Evolutionary conservation across 2,888 invertebrate genomes (phyloP), one percentile per base, ranked within the genome.

Genomic region (Tricholauxania praeusta): DNA sequence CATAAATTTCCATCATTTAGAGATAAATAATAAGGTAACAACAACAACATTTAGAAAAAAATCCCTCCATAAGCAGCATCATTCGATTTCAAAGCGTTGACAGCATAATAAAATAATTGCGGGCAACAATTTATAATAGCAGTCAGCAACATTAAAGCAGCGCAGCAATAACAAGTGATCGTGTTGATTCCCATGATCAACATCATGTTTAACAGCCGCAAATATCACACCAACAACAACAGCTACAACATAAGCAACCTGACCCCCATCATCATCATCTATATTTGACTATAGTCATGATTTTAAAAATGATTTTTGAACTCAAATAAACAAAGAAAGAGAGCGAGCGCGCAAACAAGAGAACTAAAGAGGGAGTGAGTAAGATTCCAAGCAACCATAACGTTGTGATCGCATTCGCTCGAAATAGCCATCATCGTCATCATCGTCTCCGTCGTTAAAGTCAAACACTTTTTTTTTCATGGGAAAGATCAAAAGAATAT

Each of bases 81-180:
- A 57, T 69, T 69, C 60, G 59, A 82, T 84, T 80, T 81, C 81
- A 2, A 83, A 83, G 84, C 84, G 84, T 83, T 84, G 84, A 84
- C 85, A 84, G 84, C 82, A 83, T 85, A 83, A 84, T 84, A 84
- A 85, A 85, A 85, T 84, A 85, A 84, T 85, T 85, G 84, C 83
- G 72, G 72, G 69, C 74, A 67, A 55, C 72, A 76, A 55, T 63
- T 72, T 47, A 72, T 76, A 77, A 77, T 74, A 77, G 65, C 71
- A 73, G 53, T 59, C 55, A 64, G 57, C 64, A 57, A 70, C 67
- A 39, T 19, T 22, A 5, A n/a, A 60, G 28, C n/a, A 63, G 17
- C 63, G n/a, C 51, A 47, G 73, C 78, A 77, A 74, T 76, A 51
- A 15, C 64, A 71, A 68, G 3, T 64, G 51, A 75, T 78, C 78